Conservation (phyloP, 2,113 vertebrate species). For the Catagonus wagneri region DNA sequence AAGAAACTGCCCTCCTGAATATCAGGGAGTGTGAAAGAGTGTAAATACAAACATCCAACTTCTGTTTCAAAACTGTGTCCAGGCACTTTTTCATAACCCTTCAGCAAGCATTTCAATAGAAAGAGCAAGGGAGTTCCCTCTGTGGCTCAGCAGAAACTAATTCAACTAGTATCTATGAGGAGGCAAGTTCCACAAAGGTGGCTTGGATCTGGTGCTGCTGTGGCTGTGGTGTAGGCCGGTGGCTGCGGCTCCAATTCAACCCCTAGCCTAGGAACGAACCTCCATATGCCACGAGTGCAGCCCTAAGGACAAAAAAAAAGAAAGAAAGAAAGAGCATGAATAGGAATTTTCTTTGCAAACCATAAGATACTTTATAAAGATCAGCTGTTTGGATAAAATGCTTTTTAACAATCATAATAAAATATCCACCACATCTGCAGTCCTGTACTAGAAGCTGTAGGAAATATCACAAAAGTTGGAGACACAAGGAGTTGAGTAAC, state of each 20-base stretch:
- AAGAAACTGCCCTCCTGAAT: neutral
- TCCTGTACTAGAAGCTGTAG: neutral
- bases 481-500: neutral
- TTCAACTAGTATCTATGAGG: too few species aligned
- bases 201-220: too few species aligned
- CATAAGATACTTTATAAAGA: neutral
- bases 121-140: too few species aligned
- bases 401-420: neutral
- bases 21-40: neutral
- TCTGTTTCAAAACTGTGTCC: neutral
- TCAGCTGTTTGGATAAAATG: neutral
- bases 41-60: neutral
- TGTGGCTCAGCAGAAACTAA: too few species aligned
- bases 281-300: too few species aligned
- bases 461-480: slow-evolving; percentile 1
- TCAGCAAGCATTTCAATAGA: neutral
- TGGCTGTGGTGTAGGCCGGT: too few species aligned
- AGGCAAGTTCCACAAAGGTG: too few species aligned
- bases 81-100: neutral
- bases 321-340: neutral
- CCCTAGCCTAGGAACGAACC: too few species aligned
- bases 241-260: too few species aligned
- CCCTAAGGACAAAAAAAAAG: too few species aligned
- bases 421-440: neutral
- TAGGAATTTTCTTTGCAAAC: slow-evolving; percentile 7